phyloP scores from a whole-genome alignment of 2,797 vertebrate genomes.

The Falco naumanni region DNA sequence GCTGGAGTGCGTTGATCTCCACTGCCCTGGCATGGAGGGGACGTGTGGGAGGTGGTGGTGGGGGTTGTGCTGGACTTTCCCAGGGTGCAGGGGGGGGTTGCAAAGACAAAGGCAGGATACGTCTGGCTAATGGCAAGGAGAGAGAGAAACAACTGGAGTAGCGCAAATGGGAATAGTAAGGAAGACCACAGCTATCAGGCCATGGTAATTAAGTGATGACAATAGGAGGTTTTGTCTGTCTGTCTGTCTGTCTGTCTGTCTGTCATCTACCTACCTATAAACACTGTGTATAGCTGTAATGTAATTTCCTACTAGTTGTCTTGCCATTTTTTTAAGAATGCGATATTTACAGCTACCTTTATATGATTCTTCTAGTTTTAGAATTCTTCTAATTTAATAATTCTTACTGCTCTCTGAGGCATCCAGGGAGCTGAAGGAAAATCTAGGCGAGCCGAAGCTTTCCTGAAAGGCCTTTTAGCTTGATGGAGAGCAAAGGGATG shows the following conservation, averaged over 20 bases:
- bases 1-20: not conserved
- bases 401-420: not conserved
- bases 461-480: not conserved
- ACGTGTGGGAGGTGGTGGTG: not conserved
- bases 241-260: not conserved
- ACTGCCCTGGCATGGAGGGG: fast-evolving
- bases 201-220: not conserved
- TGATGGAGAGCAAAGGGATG: not conserved
- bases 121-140: not conserved
- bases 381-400: not conserved
- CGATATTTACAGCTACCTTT: not conserved
- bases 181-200: not conserved
- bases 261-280: not conserved
- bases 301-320: not conserved
- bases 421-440: not conserved
- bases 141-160: not conserved
- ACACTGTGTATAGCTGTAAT: not conserved
- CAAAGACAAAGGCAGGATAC: not conserved
- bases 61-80: not conserved
- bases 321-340: not conserved
- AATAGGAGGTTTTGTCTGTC: not conserved
- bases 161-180: not conserved
- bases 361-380: not conserved
- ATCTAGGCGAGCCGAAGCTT: not conserved
- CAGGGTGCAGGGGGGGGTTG: not conserved